Evolutionary conservation across 1,140 invertebrate genomes (phyloP), one percentile per base, ranked within the genome.

Genomic region (Caenorhabditis briggsae): DNA sequence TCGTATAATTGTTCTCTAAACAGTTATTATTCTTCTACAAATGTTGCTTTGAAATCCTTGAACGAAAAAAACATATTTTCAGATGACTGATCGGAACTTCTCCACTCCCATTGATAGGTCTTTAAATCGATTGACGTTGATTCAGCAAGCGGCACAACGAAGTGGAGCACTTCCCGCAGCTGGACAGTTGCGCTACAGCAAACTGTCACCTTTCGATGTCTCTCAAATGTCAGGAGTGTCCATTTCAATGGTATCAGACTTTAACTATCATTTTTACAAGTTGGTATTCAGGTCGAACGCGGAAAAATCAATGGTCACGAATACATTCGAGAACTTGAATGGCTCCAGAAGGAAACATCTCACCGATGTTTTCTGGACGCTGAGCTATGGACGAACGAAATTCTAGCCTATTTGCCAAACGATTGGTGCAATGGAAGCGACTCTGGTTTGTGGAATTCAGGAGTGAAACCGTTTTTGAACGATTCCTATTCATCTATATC

Each of bases 221-320:
- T 78, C 70, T 14, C 70, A 78, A 50, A 78, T 78, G 70, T 78
- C 70, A 7, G 70, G 70, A 50, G 70, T 78, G 9, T 78, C 70
- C 18, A 78, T 78, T 50, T 78, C 70, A 20, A 78, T 78, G 70
- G 70, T 78, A 25, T 25, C 11, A 25, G 11, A 2, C 20, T 25
- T 0, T 12, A 58, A 20, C 5, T 5, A 1, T 25, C 23, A 25
- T 11, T 33, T 61, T 20, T 9, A 61, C 7, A 33, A 25, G 11
- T 61, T 2, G 23, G 9, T 50, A 23, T 78, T 12, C 46, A 78
- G 70, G 20, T 78, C 8, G 70, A 78, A 50, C 70, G 70, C 16
- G 70, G 14, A 14, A 78, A 78, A 50, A 78, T 78, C 43, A 78
- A 50, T 46, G n/a, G 43, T n/a, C 43, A 20, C 8, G 70, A 50